Evolutionary conservation across 2,797 vertebrate genomes (phyloP), one percentile per base, ranked within the genome.

Genomic region (Pseudocheirus occidentalis): DNA sequence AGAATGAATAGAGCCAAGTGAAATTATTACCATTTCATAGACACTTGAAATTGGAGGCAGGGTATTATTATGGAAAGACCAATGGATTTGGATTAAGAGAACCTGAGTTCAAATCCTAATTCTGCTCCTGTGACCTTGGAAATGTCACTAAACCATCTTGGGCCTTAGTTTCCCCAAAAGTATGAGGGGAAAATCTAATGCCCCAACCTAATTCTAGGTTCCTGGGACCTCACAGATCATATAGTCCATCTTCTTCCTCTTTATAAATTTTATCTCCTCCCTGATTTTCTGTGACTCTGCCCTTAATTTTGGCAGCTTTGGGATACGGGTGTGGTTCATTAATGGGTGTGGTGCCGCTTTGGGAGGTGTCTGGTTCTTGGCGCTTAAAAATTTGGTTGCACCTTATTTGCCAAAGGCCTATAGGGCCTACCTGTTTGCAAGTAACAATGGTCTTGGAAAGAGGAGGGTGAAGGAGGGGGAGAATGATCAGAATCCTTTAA

Each of bases 221-320:
- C 40, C 73, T 81, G 73, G 3, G 40, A 27, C 40, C 73, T 46
- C 21, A 3, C 5, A 9, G 40, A 81, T 81, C n/a, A 24, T 81
- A 46, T 24, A 81, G 73, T 46, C 40, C 21, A 27, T 21, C 40
- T 81, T 46, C 73, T 46, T 46, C 40, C 73, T 95, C 93, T 95
- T 95, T 31, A 92, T 55, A 94, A 95, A 81, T 46, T 2, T 95
- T 93, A 89, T 31, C 34, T 57, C 89, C 93, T 92, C 96, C 56
- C 92, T 96, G 50, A 95, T 66, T 50, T 16, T 94, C 34, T 93
- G 46, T 93, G 55, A 94, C 34, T 96, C 55, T 31, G 46, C 58
- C 91, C 95, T 94, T 94, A 93, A 56, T 52, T 87, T 53, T 96
- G 50, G 93, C 73, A 81, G n/a, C 40, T 81, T 81, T 81, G 73